Base-by-base conservation (phyloP, 2,797 vertebrate genomes). In the Manis crassicaudata region DNA sequence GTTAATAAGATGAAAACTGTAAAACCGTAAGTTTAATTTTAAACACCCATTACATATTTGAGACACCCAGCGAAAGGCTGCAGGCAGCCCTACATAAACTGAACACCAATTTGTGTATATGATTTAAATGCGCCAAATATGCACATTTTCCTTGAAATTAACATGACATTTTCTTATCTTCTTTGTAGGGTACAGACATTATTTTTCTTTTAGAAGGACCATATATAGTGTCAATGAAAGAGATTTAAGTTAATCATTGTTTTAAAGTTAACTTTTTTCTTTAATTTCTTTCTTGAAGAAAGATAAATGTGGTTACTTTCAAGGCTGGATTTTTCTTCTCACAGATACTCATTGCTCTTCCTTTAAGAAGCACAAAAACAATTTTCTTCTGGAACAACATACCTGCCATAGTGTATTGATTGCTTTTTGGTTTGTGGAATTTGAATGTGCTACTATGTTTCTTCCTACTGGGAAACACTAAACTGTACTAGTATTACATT, bases 131-230 rank as follows among this genome's bases (percentile, higher is more conserved):
- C 72, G 62, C 37, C 85, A 54, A 80, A 54, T 56, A 43, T 29
- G 50, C 43, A 91, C 25, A 92, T 88, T 96, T 98, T 96, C 88
- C 52, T 95, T 92, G 82, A 96, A 95, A 80, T 97, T 93, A 90
- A 46, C 93, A 82, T 97, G 62, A 92, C 79, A 87, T 90, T 62
- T 1, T 1, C 20, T 92, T 93, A 77, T 3, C 67, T 90, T 88
- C 40, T 90, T 58, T 46, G 0, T 81, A 79, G 63, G 81, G 62
- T 83, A 65, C 1, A 0, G 65, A 91, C 58, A 62, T 52, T 88
- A 54, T 83, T 13, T 97, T 97, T 73, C 80, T 23, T 9, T 25
- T 40, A 90, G 3, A 29, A 92, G 5, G 76, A 79, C 1, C 37
- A 95, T 21, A 12, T 25, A 60, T 73, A 85, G 84, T 67, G 56